Base-by-base conservation (phyloP, 1,140 invertebrate genomes). In the Calephelis virginiensis region DNA sequence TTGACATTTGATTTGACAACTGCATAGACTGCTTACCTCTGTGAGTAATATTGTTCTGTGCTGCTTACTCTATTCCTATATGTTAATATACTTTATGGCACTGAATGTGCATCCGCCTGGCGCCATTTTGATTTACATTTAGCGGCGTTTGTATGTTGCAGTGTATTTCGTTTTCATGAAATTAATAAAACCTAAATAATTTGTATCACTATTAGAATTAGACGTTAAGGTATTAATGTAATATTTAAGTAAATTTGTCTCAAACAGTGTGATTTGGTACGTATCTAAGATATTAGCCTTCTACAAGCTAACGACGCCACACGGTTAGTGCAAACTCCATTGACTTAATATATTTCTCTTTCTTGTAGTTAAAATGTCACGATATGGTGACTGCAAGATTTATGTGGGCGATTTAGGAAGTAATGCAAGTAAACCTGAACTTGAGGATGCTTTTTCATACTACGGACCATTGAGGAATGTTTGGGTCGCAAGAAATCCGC, bases 391-490 rank as follows among this genome's bases (percentile, higher is more conserved):
- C 83, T 97, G 97, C 77, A 99, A 99, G 91, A 95, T 99, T 9
- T 99, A 99, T 89, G 97, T 99, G 37, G 98, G 98, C 47, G 98
- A 99, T 93, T 93, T 99, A 82, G 96, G 94, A 61, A 96, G 94
- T 80, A 96, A 94, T 84, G 96, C 96, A n/a, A 96, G 96, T 14
- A 97, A 97, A 85, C 96, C 97, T 79, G 97, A 98, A 86, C 86
- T 98, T 53, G 97, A 98, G 91, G 96, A 98, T 91, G 96, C 97
- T 8, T 99, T 99, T 89, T 95, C 96, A 63, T 97, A 98, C 77
- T 99, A 99, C 89, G 98, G 98, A 6, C 95, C 96, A 40, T 91
- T 99, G 70, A 94, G 96, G 82, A 99, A 98, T 93, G 98, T 99
- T 10, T 99, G 98, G 98, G 98, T 99, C 17, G 98, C 98, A 0